Percentiles rank a stretch among this genome's conserved stretches.
Conservation (phyloP, 2,888 invertebrate genomes). For the Melinaea marsaeus region DNA sequence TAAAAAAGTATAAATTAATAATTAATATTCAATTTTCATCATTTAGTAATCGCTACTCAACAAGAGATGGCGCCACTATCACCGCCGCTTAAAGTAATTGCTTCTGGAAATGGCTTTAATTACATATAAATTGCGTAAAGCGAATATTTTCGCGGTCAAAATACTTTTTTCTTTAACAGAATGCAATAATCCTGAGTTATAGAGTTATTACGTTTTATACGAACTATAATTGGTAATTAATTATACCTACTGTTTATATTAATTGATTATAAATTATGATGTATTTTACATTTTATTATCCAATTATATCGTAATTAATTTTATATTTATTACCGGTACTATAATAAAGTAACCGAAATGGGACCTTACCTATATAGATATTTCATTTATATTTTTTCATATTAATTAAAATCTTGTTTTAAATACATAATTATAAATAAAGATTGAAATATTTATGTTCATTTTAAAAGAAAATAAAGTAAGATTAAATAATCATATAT, state of each 20-base stretch:
- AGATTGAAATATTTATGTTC: no score
- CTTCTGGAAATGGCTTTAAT: slow-evolving; percentile 54
- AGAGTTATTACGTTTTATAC: slow-evolving; percentile 30
- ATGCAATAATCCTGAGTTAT: slow-evolving; percentile 27
- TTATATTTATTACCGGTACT: no score
- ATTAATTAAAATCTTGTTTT: not conserved
- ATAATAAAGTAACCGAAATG: no score
- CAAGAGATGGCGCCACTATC: slow-evolving; percentile 54
- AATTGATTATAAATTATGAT: not conserved
- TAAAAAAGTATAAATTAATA: no score
- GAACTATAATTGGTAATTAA: not conserved
- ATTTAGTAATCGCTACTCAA: slow-evolving; percentile 44
- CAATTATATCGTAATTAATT: no score
- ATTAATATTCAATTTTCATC: no score
- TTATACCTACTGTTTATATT: not conserved
- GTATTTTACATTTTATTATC: not conserved
- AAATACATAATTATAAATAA: not conserved
- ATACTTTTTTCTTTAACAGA: slow-evolving; percentile 26
- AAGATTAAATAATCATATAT: not conserved
- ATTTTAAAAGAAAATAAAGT: no score
- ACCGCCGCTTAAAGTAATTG: slow-evolving; percentile 22
- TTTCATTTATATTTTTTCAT: slow-evolving; percentile 10
- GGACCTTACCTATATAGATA: not conserved
- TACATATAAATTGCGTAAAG: slow-evolving; percentile 42
- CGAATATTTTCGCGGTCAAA: slow-evolving; percentile 33